Evolutionary conservation across 2,113 vertebrate species (phyloP), one percentile per base, ranked within the genome.

Genomic region (Sylvia atricapilla): DNA sequence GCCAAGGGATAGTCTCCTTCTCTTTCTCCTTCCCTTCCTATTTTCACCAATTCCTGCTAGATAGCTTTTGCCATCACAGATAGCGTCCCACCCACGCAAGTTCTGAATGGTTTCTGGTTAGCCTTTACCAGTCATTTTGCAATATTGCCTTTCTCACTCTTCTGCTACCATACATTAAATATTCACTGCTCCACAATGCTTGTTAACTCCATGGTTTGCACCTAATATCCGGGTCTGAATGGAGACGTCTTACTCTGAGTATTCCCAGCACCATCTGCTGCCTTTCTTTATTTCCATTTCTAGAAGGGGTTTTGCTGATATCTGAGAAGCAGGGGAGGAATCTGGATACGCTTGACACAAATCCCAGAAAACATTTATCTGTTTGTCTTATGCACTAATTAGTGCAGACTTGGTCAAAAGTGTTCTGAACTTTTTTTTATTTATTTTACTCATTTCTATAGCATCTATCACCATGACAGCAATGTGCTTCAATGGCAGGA

Each of bases 401-500:
- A 97, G 93, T 1, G 1, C 67, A 89, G 93, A 78, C 68, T 89
- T 77, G 94, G 96, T 96, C 96, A 97, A 92, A 94, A 96, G 74
- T 89, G 74, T 90, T 97, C 85, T 93, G 91, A 95, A 96, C 96
- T 95, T 80, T 85, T 88, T 84, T 95, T 94, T 87, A 87, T 97
- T 95, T 96, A 91, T 96, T 97, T 96, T 75, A 53, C 41, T 93
- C 16, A 94, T 95, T 96, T 95, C 90, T 96, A 73, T 67, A 91
- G 93, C 89, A 75, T 91, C 92, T 91, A 91, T 97, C 94, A 94
- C 97, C 95, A 96, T 97, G 94, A 95, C 94, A 97, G 97, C 95
- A 87, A 78, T 14, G 78, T 52, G 94, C 72, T 95, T 91, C 94
- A 89, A 94, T 41, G 33, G 91, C 84, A 97, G 96, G 90, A 97